Percentiles rank a stretch among this genome's conserved stretches.
Evolutionary conservation across 2,113 vertebrate genomes (phyloP).

Genomic region (Bubalus kerabau): DNA sequence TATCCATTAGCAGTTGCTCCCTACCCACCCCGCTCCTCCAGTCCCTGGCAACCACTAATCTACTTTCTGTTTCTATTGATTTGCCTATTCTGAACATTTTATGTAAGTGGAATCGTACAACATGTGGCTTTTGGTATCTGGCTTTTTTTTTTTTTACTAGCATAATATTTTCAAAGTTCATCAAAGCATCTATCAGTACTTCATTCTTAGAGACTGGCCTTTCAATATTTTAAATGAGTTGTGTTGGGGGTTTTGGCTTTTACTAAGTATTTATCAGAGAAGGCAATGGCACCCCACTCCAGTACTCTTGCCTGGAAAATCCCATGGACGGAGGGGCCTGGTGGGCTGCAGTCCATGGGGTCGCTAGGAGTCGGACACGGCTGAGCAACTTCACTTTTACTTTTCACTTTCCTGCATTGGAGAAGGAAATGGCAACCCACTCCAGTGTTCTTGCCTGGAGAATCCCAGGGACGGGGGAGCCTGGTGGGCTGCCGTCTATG

Average conservation of each 20-base stretch:
- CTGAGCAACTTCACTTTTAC: too few relatives aligned
- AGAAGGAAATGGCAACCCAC: too few relatives aligned
- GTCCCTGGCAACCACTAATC: not conserved
- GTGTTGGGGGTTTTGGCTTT: not conserved
- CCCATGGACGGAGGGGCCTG: too few relatives aligned
- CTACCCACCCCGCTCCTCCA: not conserved
- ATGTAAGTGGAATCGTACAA: not conserved
- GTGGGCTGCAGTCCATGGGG: too few relatives aligned
- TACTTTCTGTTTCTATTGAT: conserved; percentile 45
- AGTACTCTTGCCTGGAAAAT: too few relatives aligned
- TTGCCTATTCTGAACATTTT: conserved; percentile 31
- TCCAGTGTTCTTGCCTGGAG: too few relatives aligned
- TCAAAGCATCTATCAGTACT: not conserved
- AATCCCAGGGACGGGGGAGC: too few relatives aligned
- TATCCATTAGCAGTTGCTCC: conserved; percentile 10
- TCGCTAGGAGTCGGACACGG: too few relatives aligned
- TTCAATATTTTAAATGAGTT: not conserved
- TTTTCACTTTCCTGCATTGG: too few relatives aligned
- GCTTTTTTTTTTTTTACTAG: not conserved
- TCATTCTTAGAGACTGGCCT: not conserved
- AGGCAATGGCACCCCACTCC: too few relatives aligned
- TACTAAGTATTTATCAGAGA: not conserved
- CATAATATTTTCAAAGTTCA: not conserved
- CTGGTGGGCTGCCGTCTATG: too few relatives aligned
- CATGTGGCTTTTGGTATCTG: not conserved